phyloP scores from a whole-genome alignment of 2,113 vertebrate genomes.

The Dipodomys merriami region DNA sequence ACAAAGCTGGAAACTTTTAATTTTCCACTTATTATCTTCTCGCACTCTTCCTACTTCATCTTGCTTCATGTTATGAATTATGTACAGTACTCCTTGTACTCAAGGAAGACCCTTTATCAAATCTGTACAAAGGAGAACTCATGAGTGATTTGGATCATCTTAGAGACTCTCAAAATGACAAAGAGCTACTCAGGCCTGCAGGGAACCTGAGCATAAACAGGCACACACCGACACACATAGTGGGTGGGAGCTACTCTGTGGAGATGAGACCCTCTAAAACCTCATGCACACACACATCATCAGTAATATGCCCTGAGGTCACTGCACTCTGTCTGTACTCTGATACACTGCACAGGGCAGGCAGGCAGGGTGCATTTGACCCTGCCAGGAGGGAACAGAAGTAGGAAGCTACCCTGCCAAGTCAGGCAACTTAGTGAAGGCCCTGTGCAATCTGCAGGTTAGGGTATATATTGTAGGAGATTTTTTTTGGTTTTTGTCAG shows the following conservation, averaged over 20 bases:
- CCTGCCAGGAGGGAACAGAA: neutral
- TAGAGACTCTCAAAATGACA: constrained; percentile 41
- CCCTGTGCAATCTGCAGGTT: neutral
- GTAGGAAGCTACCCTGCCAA: neutral
- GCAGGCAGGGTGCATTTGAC: rapidly evolving
- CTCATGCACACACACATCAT: neutral
- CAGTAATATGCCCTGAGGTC: neutral
- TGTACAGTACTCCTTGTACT: constrained; percentile 56
- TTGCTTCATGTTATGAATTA: constrained; percentile 63
- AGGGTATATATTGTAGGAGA: neutral
- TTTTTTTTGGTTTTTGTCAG: too few relatives aligned
- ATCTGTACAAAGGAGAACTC: constrained; percentile 54
- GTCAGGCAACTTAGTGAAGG: neutral
- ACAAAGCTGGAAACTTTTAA: constrained; percentile 62
- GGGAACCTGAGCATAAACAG: neutral
- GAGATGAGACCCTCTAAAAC: neutral
- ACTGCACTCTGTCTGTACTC: neutral
- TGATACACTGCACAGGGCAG: neutral
- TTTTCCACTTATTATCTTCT: constrained; percentile 46
- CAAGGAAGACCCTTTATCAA: constrained; percentile 73
- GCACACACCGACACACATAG: rapidly evolving
- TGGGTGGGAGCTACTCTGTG: rapidly evolving
- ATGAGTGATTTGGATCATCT: constrained; percentile 6
- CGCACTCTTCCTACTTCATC: constrained; percentile 57
- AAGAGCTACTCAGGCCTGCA: neutral